phyloP scores from a whole-genome alignment of 2,888 invertebrate species.

The Eupsilia transversa region DNA sequence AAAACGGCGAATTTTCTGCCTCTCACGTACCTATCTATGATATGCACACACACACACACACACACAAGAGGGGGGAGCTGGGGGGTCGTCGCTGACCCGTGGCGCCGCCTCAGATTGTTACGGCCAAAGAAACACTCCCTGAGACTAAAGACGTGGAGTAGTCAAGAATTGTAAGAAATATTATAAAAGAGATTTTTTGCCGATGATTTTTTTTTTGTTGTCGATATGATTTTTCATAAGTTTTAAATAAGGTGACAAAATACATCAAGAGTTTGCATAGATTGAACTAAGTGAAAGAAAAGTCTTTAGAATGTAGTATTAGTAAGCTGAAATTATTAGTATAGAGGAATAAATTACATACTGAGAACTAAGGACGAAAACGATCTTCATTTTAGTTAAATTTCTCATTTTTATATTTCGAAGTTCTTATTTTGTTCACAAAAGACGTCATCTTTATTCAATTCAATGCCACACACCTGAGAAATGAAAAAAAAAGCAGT shows the following conservation, averaged over 20 bases:
- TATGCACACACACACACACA: constrained; percentile 67
- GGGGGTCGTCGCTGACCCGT: constrained; percentile 87
- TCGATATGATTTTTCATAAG: neutral
- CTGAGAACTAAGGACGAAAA: neutral
- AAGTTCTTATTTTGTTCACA: neutral
- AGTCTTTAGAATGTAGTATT: neutral
- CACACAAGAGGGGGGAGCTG: constrained; percentile 64
- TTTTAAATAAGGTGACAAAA: neutral
- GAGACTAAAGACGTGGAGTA: constrained; percentile 71
- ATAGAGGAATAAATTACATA: neutral
- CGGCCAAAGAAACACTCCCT: constrained; percentile 88
- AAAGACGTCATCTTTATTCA: neutral
- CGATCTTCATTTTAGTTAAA: neutral
- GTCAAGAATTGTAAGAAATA: constrained; percentile 3
- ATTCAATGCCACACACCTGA: neutral
- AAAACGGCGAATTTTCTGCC: constrained; percentile 78
- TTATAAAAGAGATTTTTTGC: neutral
- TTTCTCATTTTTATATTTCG: neutral
- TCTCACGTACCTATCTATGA: constrained; percentile 71
- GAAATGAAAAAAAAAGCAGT: neutral
- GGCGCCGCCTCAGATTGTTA: constrained; percentile 90
- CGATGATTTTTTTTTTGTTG: neutral
- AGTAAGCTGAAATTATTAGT: neutral
- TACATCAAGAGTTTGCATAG: neutral
- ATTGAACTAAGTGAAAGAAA: neutral